phyloP scores from a whole-genome alignment of 2,797 vertebrate species.

The Amniataba percoides region DNA sequence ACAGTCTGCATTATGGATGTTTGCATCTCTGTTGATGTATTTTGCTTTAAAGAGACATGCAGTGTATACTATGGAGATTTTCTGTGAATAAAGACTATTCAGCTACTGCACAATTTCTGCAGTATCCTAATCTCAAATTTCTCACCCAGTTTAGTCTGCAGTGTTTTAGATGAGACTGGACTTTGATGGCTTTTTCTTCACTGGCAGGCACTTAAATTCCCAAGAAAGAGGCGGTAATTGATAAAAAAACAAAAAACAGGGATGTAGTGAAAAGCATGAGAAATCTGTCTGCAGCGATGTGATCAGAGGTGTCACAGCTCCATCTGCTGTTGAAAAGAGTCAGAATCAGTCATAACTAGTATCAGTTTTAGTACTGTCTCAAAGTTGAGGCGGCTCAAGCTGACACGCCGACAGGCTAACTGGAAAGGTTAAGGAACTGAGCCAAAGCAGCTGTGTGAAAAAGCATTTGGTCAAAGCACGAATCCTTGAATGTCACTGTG shows the following conservation, averaged over 20 bases:
- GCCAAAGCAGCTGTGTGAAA: neutral
- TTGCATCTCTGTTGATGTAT: neutral
- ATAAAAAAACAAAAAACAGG: neutral
- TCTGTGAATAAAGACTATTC: neutral
- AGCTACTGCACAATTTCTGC: neutral
- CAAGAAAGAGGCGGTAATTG: neutral
- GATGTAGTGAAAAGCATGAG: neutral
- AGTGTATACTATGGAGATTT: neutral
- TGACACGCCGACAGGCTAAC: neutral
- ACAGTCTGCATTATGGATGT: neutral
- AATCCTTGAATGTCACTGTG: neutral
- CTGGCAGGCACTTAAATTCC: neutral
- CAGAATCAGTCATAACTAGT: neutral
- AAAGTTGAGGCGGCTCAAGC: neutral
- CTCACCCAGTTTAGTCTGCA: neutral
- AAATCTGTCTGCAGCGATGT: neutral
- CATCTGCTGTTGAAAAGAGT: conserved; percentile 48
- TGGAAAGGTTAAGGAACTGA: neutral
- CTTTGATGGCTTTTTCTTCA: neutral
- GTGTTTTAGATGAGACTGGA: neutral
- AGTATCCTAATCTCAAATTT: neutral
- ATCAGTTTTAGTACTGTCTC: neutral
- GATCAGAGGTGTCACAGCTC: conserved; percentile 32
- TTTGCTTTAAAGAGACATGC: neutral
- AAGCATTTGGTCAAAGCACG: neutral